Evolutionary conservation across 2,113 vertebrate species (phyloP).

Genomic region (Trachemys scripta): DNA sequence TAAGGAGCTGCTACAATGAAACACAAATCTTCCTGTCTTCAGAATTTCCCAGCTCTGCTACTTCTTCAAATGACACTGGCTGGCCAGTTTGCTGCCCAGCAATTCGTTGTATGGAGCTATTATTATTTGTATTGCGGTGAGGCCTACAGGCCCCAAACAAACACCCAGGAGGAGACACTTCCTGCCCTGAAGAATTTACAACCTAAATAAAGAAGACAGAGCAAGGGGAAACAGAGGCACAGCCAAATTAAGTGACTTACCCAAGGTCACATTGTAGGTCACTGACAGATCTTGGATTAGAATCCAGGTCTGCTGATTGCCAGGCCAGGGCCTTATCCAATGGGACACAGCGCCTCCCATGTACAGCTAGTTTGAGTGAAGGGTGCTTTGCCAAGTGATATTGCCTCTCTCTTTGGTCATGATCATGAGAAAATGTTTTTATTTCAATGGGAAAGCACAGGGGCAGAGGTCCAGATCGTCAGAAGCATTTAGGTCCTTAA

Average conservation of each 20-base stretch:
- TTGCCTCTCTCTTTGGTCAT: too few relatives aligned
- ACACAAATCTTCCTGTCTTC: slow-evolving; percentile 42
- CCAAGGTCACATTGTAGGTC: neutral
- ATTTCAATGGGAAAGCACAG: too few relatives aligned
- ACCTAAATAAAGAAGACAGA: too few relatives aligned
- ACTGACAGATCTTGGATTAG: too few relatives aligned
- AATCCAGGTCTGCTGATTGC: too few relatives aligned
- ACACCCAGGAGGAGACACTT: neutral
- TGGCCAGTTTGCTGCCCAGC: neutral
- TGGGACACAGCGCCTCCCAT: too few relatives aligned
- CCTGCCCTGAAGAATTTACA: neutral
- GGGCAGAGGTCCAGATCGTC: neutral
- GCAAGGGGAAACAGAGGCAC: neutral
- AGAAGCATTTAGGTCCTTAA: neutral
- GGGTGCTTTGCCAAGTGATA: too few relatives aligned
- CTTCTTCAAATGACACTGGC: neutral
- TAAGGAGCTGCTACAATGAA: slow-evolving; percentile 53
- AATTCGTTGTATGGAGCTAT: neutral
- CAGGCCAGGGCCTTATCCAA: too few relatives aligned
- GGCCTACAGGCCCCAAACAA: neutral
- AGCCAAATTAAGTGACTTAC: neutral
- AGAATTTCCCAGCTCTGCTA: slow-evolving; percentile 14
- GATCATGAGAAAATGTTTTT: neutral
- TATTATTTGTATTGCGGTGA: neutral
- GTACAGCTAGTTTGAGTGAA: too few relatives aligned